A percentile compares a stretch with the other conserved stretches of the same genome.
These are phyloP conservation scores for Tetramorium parvispinum DNA, from an alignment of 1,140 invertebrate species.

Conservation along the genomic window DNA sequence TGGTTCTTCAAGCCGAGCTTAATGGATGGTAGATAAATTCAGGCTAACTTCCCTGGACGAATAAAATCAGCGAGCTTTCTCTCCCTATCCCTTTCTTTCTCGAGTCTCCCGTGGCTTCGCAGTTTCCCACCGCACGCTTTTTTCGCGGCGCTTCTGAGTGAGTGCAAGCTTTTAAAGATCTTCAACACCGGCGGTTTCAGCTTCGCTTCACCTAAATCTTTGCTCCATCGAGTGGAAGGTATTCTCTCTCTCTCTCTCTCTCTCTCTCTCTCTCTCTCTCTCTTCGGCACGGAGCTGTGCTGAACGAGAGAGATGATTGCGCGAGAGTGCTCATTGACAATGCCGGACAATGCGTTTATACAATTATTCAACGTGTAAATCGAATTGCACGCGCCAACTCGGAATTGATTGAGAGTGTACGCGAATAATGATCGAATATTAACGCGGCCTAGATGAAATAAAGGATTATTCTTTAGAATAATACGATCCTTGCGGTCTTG, in stretches of 20 bases:
- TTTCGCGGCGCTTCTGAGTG: conserved; percentile 32
- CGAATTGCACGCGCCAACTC: neutral
- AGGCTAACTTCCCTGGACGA: conserved; percentile 24
- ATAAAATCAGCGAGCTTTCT: conserved; percentile 41
- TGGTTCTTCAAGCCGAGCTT: conserved; percentile 31
- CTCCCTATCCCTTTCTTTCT: conserved; percentile 39
- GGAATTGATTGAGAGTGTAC: conserved; percentile 9
- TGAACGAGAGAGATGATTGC: neutral
- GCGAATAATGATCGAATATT: conserved; percentile 1
- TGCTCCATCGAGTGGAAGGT: conserved; percentile 70
- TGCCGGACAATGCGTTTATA: conserved; percentile 15
- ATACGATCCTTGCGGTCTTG: neutral
- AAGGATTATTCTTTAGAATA: neutral
- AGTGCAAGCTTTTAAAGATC: conserved; percentile 76
- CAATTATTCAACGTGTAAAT: conserved; percentile 37
- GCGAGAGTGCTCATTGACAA: conserved; percentile 18
- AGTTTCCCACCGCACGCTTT: conserved; percentile 23
- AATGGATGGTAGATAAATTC: conserved; percentile 57
- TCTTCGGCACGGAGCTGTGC: neutral
- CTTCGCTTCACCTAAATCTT: conserved; percentile 76
- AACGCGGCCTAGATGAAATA: neutral
- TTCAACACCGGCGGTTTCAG: conserved; percentile 59
- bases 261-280: neutral
- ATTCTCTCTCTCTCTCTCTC: neutral
- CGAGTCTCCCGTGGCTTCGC: neutral